Conservation (phyloP, 2,797 vertebrate genomes). For the Gorsachius magnificus region DNA sequence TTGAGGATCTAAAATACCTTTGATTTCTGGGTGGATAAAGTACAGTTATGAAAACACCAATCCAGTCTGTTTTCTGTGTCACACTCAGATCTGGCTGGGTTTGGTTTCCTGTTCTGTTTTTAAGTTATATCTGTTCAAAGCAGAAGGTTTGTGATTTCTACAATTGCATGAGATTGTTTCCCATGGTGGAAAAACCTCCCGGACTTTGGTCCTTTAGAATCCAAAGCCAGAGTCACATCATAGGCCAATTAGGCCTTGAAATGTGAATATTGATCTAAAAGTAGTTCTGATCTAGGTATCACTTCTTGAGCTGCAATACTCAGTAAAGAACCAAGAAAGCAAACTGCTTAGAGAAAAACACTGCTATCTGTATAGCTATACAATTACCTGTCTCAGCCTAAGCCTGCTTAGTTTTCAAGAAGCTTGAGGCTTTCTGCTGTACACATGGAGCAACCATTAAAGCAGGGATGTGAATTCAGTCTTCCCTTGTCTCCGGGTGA, state of each 20-base stretch:
- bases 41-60: not conserved
- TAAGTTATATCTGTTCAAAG: not conserved
- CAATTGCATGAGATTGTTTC: not conserved
- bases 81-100: not conserved
- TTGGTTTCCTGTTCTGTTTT: constrained; percentile 29
- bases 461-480: not conserved
- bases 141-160: not conserved
- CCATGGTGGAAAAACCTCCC: not conserved
- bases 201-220: not conserved
- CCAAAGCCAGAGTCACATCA: not conserved
- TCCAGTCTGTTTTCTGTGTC: not conserved
- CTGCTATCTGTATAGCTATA: not conserved
- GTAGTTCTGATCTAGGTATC: not conserved
- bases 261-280: not conserved
- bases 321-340: not conserved
- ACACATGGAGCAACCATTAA: not conserved
- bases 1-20: not conserved
- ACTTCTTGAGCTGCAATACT: not conserved
- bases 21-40: not conserved
- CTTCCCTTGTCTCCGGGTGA: not conserved
- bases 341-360: not conserved
- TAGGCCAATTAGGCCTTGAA: not conserved
- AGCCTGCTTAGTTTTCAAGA: not conserved
- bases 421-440: not conserved
- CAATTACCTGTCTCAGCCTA: not conserved